Evolutionary conservation across 2,797 vertebrate genomes (phyloP).

Genomic region (Dryobates pubescens): DNA sequence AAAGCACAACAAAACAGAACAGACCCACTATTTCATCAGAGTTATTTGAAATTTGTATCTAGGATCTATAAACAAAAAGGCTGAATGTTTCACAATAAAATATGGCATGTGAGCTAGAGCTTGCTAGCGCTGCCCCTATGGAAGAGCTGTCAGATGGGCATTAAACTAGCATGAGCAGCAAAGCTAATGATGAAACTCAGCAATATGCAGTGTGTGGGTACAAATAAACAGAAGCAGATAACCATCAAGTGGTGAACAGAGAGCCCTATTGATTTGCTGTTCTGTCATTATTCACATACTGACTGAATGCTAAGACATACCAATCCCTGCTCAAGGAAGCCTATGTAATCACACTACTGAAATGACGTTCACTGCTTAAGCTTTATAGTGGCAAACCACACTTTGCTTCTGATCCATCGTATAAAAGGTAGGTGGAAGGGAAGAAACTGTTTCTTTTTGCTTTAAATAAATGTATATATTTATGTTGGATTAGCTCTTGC

Average conservation of each 20-base stretch:
- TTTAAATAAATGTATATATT: not conserved
- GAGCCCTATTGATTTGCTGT: not conserved
- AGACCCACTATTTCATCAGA: not conserved
- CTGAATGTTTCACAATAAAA: not conserved
- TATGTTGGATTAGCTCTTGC: not conserved
- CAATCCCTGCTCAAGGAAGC: not conserved
- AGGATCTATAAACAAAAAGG: not conserved
- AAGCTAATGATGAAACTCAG: not conserved
- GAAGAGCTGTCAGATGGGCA: not conserved
- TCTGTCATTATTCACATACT: not conserved
- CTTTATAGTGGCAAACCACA: not conserved
- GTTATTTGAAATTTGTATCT: not conserved
- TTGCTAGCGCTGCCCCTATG: not conserved
- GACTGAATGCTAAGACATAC: not conserved
- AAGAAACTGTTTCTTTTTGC: not conserved
- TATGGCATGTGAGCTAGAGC: not conserved
- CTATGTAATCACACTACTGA: not conserved
- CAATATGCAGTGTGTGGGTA: not conserved
- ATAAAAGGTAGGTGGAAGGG: not conserved
- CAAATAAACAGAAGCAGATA: not conserved
- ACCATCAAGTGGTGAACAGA: not conserved
- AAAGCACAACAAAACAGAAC: not conserved
- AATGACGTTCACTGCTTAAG: not conserved
- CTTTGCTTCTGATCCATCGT: not conserved
- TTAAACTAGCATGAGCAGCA: not conserved